Evolutionary conservation across 2,113 vertebrate species (phyloP), one percentile per base, ranked within the genome.

Genomic region (Hemichromis elongatus): DNA sequence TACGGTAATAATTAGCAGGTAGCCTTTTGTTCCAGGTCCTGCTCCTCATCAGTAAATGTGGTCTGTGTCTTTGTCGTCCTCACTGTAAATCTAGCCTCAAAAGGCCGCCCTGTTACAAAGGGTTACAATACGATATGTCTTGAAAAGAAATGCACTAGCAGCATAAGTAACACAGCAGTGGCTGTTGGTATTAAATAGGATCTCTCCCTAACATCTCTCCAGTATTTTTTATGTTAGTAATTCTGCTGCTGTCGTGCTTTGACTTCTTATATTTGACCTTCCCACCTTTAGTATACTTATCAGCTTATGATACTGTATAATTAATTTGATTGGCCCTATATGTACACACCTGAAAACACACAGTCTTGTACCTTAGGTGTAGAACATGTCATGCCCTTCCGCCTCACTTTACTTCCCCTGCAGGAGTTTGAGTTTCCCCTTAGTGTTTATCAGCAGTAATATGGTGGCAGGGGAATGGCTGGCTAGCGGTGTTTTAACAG

Each of bases 401-500:
- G 4, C 50, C 47, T n/a, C 40, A 53, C 79, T 66, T 63, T 59
- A 61, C 21, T 56, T 42, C 35, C 52, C 54, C 55, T 80, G 79
- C 80, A 77, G 86, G 59, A 66, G 21, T 82, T 52, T 73, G 14
- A 68, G 47, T 50, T 35, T 47, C 63, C 77, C 66, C 82, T 56
- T 33, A 33, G 40, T 85, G 86, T 87, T 80, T 47, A 81, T 77
- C 86, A n/a, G 59, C 61, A 75, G 75, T 90, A 90, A 82, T 83
- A 37, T 70, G 52, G 42, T 59, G 40, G 40, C 50, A 6, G 70
- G 85, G 84, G 83, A 82, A 81, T 37, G 77, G 73, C 26, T 66
- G 78, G 19, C 57, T 89, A 86, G 37, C 1, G 57, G 61, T 63
- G 73, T 78, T 92, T 84, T 59, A 90, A 92, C 86, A 84, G 53